A percentile compares a stretch with the other conserved stretches of the same genome.
Conservation (phyloP, 1,140 invertebrate species). For the Dendroctonus valens region DNA sequence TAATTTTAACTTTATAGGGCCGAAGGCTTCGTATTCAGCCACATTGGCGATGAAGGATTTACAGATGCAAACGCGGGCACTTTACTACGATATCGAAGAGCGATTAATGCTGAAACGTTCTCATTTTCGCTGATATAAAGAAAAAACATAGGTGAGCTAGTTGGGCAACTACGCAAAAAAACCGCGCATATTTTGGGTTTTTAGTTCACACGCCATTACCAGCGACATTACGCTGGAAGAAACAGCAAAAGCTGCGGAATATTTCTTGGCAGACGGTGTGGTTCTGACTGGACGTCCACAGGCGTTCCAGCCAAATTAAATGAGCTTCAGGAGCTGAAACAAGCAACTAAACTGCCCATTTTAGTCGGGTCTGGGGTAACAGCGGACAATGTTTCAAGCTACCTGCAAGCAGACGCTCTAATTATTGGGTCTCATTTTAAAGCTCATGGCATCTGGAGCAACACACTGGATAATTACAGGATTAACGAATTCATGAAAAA, state of each 20-base stretch:
- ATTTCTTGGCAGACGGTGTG: conserved; percentile 78
- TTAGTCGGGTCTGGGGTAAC: conserved; percentile 80
- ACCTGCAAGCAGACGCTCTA: conserved; percentile 61
- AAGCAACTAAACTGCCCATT: conserved; percentile 60
- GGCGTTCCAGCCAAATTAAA: conserved; percentile 59
- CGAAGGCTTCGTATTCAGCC: conserved; percentile 80
- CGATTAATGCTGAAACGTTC: conserved; percentile 69
- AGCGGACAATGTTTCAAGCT: conserved; percentile 62
- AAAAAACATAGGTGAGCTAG: conserved; percentile 75
- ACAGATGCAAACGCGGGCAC: conserved; percentile 75
- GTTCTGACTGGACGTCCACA: conserved; percentile 75
- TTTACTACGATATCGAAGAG: conserved; percentile 68
- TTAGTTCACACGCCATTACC: conserved; percentile 77
- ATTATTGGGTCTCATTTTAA: conserved; percentile 85
- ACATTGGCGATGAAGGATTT: conserved; percentile 81
- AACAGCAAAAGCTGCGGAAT: conserved; percentile 74
- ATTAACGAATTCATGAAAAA: conserved; percentile 58
- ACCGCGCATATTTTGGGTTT: conserved; percentile 37
- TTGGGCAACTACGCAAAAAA: no score
- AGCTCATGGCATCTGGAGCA: conserved; percentile 58
- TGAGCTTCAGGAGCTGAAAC: conserved; percentile 59
- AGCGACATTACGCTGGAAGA: conserved; percentile 68
- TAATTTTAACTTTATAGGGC: conserved; percentile 71
- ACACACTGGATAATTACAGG: conserved; percentile 54
- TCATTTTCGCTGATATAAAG: conserved; percentile 78